Evolutionary conservation across 2,888 invertebrate genomes (phyloP).

Genomic region (Andrena dorsata): DNA sequence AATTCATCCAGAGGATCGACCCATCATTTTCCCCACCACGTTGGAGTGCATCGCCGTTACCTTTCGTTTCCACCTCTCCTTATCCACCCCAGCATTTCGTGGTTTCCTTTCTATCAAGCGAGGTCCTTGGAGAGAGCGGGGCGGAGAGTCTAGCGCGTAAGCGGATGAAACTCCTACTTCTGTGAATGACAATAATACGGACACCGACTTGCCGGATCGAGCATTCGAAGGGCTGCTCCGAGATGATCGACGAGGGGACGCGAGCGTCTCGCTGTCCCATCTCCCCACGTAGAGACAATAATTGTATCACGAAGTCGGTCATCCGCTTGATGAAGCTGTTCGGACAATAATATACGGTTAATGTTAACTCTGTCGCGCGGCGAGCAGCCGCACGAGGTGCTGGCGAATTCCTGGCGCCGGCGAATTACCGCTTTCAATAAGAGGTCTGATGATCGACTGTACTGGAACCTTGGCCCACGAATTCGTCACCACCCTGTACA

Average conservation of each 20-base stretch:
- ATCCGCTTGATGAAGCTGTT: conserved; percentile 17
- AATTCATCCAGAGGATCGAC: conserved; percentile 48
- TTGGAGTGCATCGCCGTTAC: background rate
- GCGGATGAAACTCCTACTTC: conserved; percentile 79
- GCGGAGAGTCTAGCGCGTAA: conserved; percentile 69
- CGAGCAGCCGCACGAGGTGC: background rate
- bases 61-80: background rate
- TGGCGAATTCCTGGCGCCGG: background rate
- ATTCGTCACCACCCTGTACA: background rate
- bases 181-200: conserved; percentile 81
- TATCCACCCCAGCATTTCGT: conserved; percentile 7
- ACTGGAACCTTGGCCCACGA: background rate
- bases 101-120: conserved; percentile 42
- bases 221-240: conserved; percentile 67
- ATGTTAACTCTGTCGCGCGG: conserved; percentile 20
- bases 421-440: background rate
- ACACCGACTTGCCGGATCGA: conserved; percentile 64
- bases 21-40: background rate
- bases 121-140: conserved; percentile 51
- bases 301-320: conserved; percentile 18
- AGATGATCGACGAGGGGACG: conserved; percentile 24
- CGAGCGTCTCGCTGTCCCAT: conserved; percentile 17
- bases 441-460: too few relatives aligned
- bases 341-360: conserved; percentile 44
- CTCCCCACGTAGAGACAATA: conserved; percentile 28